Base-by-base conservation (phyloP, 2,797 vertebrate species). In the Myotis myotis region DNA sequence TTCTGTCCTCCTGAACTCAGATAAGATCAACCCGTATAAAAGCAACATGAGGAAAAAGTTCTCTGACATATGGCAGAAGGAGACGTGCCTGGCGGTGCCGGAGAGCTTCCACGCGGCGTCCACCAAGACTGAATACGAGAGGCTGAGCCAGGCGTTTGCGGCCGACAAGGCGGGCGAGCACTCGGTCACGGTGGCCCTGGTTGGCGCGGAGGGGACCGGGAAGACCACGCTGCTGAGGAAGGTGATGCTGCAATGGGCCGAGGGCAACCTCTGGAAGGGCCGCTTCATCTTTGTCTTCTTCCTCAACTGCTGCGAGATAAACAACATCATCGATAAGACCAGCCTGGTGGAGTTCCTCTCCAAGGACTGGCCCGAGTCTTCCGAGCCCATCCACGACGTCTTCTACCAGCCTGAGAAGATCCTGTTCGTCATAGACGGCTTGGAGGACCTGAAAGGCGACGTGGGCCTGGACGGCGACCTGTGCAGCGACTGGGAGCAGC, bases 401-500 rank as follows among this genome's bases (percentile, higher is more conserved):
- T 71, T 97, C 30, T 84, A 81, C 4, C 64, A 89, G 53, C 93
- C 91, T 0, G 72, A 89, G 71, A 88, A 15, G 28, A 68, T 96
- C 47, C 93, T 97, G 28, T 88, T 97, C n/a, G 72, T 97, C 49
- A 17, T 97, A 47, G 96, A 97, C 6, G 86, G 93, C 44, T 11
- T 97, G 4, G 96, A 97, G 25, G 41, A 91, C 6, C 30, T 97
- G 55, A 94, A 76, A 1, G 89, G 82, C 36, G 25, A 85, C 53
- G 3, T 94, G 55, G 23, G 25, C 9, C 9, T 60, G 6, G 25
- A 10, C 3, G 5, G 23, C 3, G 20, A 87, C 62, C 4, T 64
- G 9, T 86, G 82, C 1, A 0, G 13, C 0, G 55, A 89, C 71
- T 83, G 76, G 60, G 30, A 5, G 5, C 66, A 53, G 55, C 71